These are phyloP conservation scores for Cotesia vestalis DNA, from an alignment of 1,140 invertebrate genomes.

Conservation along the genomic window DNA sequence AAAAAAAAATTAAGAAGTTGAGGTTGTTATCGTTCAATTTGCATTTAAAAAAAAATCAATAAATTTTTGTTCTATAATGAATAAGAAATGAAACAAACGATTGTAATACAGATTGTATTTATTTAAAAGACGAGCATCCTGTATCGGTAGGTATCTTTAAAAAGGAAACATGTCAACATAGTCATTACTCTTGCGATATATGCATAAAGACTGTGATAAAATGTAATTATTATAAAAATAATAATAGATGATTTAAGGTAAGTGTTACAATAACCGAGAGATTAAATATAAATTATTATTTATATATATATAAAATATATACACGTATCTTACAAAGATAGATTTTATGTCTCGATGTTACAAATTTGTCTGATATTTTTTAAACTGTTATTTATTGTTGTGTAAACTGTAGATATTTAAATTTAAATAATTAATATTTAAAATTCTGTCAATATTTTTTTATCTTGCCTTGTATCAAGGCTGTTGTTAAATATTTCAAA, in stretches of 20 bases:
- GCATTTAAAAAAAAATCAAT: not conserved
- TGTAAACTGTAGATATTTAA: no score
- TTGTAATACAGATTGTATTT: slow-evolving; percentile 23
- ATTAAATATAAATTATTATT: slow-evolving; percentile 22
- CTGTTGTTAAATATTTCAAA: no score
- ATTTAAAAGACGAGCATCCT: slow-evolving; percentile 33
- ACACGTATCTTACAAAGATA: not conserved
- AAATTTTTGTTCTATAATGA: slow-evolving; percentile 24
- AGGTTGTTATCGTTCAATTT: not conserved
- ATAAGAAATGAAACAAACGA: slow-evolving; percentile 5
- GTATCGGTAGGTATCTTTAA: slow-evolving; percentile 35
- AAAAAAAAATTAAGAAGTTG: no score
- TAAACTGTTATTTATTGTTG: no score
- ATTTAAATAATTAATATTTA: no score
- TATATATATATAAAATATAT: not conserved
- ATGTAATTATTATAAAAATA: slow-evolving; percentile 35
- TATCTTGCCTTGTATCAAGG: no score
- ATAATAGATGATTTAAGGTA: slow-evolving; percentile 38
- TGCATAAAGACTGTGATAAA: slow-evolving; percentile 27
- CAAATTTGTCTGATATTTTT: slow-evolving; percentile 5
- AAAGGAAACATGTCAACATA: not conserved
- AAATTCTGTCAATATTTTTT: no score
- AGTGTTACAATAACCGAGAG: slow-evolving; percentile 30
- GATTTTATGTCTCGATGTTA: not conserved
- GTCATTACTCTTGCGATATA: no score